Evolutionary conservation across 2,888 invertebrate species (phyloP), one percentile per base, ranked within the genome.

Genomic region (Idaea biselata): DNA sequence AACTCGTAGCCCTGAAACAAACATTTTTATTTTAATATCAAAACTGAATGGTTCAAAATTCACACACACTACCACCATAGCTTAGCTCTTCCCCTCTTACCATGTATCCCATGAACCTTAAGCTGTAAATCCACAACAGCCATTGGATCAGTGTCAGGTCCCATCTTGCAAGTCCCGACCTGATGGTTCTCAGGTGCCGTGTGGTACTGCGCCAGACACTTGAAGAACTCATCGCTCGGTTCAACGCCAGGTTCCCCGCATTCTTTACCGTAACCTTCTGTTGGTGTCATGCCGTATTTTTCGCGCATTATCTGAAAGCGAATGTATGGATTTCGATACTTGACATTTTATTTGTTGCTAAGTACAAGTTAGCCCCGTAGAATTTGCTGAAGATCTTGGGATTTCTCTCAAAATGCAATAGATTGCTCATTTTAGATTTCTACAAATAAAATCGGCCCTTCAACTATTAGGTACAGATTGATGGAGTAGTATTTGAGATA

Each of bases 101-200:
- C 94, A 66, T 88, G 83, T 59, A 96, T 87, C 0, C 95, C 95
- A 71, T 94, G 88, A 0, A 96, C 95, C 71, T 83, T 91, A 0
- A 97, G 87, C 79, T 94, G 93, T 65, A 94, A 93, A 81, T 96
- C 95, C 0, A 97, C 96, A 0, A 97, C 97, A 0, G 96, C 95
- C 91, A 95, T 91, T 0, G 94, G 94, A 81, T 97, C 97, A 0
- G 87, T 87, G 0, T 81, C 73, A 0, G 96, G 95, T 0, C 97
- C 97, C 96, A 97, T 97, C 93, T 96, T 97, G 80, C 96, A 96
- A 0, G 96, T 95, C 8, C 97, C 97, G 0, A 95, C 95, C 83
- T 97, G 97, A 82, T 97, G 97, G 82, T 97, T 97, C 85, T 97
- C 97, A 0, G 97, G 96, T 0, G 96, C 96, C 0, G 97, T 97